These are phyloP conservation scores for Hippolais icterina DNA, from an alignment of 2,113 vertebrate genomes.

Conservation along the genomic window DNA sequence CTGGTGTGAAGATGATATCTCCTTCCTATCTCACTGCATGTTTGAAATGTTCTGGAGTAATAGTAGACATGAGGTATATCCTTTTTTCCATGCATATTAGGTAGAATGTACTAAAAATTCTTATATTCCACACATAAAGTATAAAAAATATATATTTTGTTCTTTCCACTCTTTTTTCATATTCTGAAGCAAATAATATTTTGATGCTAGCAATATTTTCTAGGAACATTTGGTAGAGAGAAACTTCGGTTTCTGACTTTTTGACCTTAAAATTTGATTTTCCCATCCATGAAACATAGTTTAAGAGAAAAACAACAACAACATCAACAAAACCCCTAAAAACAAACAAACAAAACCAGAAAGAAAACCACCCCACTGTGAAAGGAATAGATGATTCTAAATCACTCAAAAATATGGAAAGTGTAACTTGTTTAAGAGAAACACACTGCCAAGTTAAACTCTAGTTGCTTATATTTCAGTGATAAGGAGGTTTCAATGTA, in stretches of 20 bases:
- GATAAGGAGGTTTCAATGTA: background rate
- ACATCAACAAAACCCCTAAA: background rate
- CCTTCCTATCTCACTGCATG: background rate
- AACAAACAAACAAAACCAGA: background rate
- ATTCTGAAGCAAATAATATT: background rate
- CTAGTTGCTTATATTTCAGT: background rate
- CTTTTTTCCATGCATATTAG: background rate
- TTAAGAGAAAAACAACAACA: background rate
- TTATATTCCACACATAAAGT: background rate
- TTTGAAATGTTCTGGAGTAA: background rate
- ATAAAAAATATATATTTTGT: background rate
- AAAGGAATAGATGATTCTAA: background rate
- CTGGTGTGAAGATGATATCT: background rate
- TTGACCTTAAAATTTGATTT: background rate
- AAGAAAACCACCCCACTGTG: background rate
- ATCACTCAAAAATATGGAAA: background rate
- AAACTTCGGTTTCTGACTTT: background rate
- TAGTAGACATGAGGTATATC: background rate
- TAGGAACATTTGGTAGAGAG: background rate
- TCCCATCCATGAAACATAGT: background rate
- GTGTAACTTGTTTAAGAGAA: background rate
- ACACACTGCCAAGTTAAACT: background rate
- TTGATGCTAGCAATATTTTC: background rate
- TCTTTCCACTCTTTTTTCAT: background rate
- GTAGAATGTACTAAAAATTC: background rate